These are phyloP conservation scores for Ylistrum balloti DNA, from an alignment of 1,140 invertebrate species.

Conservation along the genomic window DNA sequence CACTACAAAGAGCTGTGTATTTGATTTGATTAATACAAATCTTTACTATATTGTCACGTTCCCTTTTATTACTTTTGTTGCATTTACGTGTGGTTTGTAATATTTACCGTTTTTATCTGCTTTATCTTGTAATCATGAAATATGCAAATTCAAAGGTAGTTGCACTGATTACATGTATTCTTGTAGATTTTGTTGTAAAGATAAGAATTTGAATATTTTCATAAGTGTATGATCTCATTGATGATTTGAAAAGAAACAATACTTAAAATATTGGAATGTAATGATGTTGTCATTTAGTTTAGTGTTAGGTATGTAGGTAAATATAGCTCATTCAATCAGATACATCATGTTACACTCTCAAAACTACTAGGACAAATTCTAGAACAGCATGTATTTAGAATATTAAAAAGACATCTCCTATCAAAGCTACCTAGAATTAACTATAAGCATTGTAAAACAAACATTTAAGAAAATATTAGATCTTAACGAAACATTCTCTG, in stretches of 20 bases:
- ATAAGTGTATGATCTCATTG: not conserved
- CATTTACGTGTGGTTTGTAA: too few relatives aligned
- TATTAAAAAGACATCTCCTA: too few relatives aligned
- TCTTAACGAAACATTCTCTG: too few relatives aligned
- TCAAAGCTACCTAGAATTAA: too few relatives aligned
- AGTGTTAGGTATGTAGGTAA: not conserved
- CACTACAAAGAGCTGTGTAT: too few relatives aligned
- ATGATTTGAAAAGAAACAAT: not conserved
- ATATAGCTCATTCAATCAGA: not conserved
- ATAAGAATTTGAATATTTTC: conserved; percentile 8
- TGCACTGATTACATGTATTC: not conserved
- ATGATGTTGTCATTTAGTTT: not conserved
- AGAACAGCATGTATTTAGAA: too few relatives aligned
- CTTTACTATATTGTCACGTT: too few relatives aligned
- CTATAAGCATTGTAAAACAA: too few relatives aligned
- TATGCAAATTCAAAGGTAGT: not conserved
- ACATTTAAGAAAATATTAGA: too few relatives aligned
- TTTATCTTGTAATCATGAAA: not conserved
- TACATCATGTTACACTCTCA: not conserved
- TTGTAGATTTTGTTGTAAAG: not conserved
- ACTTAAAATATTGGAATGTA: not conserved
- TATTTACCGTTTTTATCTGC: not conserved
- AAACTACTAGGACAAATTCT: not conserved
- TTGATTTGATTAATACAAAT: too few relatives aligned
- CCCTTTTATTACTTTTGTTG: too few relatives aligned